Base-by-base conservation (phyloP, 2,797 vertebrate genomes). In the Arctocebus calabarensis region DNA sequence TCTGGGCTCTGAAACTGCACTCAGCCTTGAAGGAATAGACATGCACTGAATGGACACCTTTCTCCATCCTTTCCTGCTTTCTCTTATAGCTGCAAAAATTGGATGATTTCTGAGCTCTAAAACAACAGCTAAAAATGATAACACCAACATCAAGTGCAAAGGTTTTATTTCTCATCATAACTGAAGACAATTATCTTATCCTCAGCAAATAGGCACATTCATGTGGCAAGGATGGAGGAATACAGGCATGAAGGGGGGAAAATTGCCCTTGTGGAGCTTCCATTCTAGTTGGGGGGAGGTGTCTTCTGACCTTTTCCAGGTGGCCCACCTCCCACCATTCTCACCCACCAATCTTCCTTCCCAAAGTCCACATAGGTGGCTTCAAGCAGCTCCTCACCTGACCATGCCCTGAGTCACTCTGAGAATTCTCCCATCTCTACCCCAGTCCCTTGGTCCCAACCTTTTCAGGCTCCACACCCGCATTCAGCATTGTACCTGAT, bases 91-190 rank as follows among this genome's bases (percentile, higher is more conserved):
- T 73, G 74, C 45, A 85, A 61, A 82, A 74, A 9, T 27, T 9
- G 20, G 55, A 71, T n/a, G 34, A 40, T 59, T 75, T 87, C 61
- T 57, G 16, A 8, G 32, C 1, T 81, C 12, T 68, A 27, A 68
- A 71, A 66, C 13, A 68, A 70, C 5, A 34, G 17, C 29, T 83
- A 86, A 81, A 37, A 43, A 57, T 19, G 29, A 59, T 20, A 25
- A 93, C 62, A 52, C 20, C 59, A 83, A 88, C 62, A 83, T 25
- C 32, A 77, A 25, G n/a, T 19, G 14, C 48, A 79, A 40, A 52
- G 4, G n/a, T 92, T 95, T 95, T 88, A 92, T 84, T 94, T 87
- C n/a, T 84, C 57, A 62, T 73, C 43, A 81, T 77, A 91, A 85
- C 48, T 43, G 34, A 52, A 55, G 34, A 71, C 40, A 64, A 71